These are phyloP conservation scores for Pelagia noctiluca DNA, from an alignment of 30 jellyfish, hydroid and myxozoan species.

Conservation along the genomic window DNA sequence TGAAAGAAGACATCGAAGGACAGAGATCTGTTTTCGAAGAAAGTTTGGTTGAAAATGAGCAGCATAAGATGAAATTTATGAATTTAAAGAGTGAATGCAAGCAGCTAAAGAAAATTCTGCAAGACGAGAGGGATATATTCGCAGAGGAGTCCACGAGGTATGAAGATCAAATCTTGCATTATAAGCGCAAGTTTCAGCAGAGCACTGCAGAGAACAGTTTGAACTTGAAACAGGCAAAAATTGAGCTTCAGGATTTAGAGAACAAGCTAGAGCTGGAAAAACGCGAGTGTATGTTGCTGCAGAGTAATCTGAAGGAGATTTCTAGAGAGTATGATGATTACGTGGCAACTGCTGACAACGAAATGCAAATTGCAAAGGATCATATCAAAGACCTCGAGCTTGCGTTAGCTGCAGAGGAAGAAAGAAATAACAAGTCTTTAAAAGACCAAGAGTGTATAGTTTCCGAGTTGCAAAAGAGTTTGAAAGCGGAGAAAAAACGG, in stretches of 20 bases:
- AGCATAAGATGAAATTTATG: constrained; percentile 10
- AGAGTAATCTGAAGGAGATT: constrained; percentile 25
- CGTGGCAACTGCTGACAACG: constrained; percentile 34
- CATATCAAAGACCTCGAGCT: constrained; percentile 43
- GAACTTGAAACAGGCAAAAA: not conserved
- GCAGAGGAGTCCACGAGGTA: constrained; percentile 11
- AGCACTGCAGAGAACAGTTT: not conserved
- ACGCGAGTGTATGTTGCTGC: not conserved
- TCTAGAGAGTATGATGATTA: constrained; percentile 33
- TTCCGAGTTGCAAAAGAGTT: constrained; percentile 48
- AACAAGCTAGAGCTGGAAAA: not conserved
- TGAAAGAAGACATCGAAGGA: constrained; percentile 68
- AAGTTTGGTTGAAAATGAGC: constrained; percentile 38
- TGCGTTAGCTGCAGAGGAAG: constrained; percentile 38
- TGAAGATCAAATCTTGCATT: constrained; percentile 16
- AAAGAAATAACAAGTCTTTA: not conserved
- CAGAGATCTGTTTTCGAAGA: constrained; percentile 41
- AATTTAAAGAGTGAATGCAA: constrained; percentile 29
- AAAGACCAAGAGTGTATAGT: constrained; percentile 48
- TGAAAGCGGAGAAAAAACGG: constrained; percentile 41
- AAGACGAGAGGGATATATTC: constrained; percentile 31
- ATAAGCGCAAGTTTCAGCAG: constrained; percentile 17
- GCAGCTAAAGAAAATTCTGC: constrained; percentile 34
- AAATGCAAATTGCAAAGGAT: constrained; percentile 36
- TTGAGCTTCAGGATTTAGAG: not conserved